Evolutionary conservation across 2,797 vertebrate genomes (phyloP).

Genomic region (Bufotes viridis): DNA sequence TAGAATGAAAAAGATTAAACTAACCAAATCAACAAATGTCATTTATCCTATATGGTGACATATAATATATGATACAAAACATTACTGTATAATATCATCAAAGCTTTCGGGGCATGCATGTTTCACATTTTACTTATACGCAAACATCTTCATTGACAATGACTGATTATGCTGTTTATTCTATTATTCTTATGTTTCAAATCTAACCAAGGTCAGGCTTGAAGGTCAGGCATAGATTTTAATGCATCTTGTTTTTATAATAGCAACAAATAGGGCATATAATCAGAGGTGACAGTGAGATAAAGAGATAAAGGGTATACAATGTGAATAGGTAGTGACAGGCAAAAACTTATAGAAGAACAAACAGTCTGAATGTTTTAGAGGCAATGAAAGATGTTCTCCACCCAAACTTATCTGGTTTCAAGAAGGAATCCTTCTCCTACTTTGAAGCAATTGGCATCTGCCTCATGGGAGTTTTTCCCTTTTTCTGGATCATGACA

Average conservation of each 20-base stretch:
- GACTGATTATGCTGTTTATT: constrained; percentile 54
- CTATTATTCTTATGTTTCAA: constrained; percentile 48
- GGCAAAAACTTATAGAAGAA: background rate
- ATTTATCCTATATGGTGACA: constrained; percentile 44
- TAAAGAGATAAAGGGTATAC: constrained; percentile 34
- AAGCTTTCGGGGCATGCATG: constrained; percentile 13
- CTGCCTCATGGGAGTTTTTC: no score
- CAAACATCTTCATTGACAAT: constrained; percentile 34
- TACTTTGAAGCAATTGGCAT: no score
- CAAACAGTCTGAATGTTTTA: background rate
- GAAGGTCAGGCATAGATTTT: constrained; percentile 49
- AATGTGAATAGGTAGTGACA: constrained; percentile 3
- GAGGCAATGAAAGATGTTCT: no score
- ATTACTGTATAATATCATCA: constrained; percentile 49
- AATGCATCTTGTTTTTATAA: constrained; percentile 49
- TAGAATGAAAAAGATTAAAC: constrained; percentile 44
- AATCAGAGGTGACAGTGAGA: constrained; percentile 46
- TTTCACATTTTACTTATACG: constrained; percentile 10
- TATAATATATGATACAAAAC: constrained; percentile 52
- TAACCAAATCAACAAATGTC: constrained; percentile 52
- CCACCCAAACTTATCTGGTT: no score
- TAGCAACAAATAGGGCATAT: constrained; percentile 35
- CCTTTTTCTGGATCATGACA: no score
- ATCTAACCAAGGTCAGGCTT: constrained; percentile 47
- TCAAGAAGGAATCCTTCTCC: no score